Base-by-base conservation (phyloP, 2,888 invertebrate species). In the Temnothorax ravouxi region DNA sequence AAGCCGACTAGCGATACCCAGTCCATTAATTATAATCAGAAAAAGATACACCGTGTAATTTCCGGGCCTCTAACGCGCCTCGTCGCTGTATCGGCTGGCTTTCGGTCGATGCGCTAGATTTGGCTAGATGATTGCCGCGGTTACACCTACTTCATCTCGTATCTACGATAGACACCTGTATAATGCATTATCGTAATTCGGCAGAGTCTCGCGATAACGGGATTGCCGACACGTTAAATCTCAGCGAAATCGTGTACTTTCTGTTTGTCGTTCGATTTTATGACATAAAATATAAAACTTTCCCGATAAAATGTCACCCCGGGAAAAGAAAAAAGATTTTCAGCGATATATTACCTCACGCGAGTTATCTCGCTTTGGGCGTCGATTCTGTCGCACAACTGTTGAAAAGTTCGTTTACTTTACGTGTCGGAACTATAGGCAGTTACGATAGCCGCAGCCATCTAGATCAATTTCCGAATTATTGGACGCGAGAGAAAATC, bases 11-110 rank as follows among this genome's bases (percentile, higher is more conserved):
- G 80, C 85, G 83, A 83, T 79, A 87, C 82, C 83, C 71, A 80
- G 88, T 87, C 83, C 89, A 88, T 89, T 89, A 89, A 89, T 89
- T 89, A 85, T 84, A 89, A 89, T 87, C 84, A 86, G 86, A 89
- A 89, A 88, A 86, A 87, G 84, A 74, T 69, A 76, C 75, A 77
- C 61, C 29, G 34, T 66, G 81, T 83, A 84, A 88, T 89, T 89
- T 88, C 88, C 88, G 84, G 84, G 3, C 54, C 77, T 52, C 52
- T 25, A 41, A 69, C 77, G 54, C n/a, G 29, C 29, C 29, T 52
- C 64, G 47, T 15, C 34, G 47, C 29, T 25, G 47, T 47, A 34
- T 21, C 64, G 47, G 47, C 34, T 15, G 21, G 47, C 11, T 75
- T 75, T 64, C 47, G 15, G 34, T 21, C 66, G 38, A 25, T 25